Percentiles rank a stretch among this genome's conserved stretches.
Conservation (phyloP, 2,797 vertebrate species). For the Bovichtus diacanthus region DNA sequence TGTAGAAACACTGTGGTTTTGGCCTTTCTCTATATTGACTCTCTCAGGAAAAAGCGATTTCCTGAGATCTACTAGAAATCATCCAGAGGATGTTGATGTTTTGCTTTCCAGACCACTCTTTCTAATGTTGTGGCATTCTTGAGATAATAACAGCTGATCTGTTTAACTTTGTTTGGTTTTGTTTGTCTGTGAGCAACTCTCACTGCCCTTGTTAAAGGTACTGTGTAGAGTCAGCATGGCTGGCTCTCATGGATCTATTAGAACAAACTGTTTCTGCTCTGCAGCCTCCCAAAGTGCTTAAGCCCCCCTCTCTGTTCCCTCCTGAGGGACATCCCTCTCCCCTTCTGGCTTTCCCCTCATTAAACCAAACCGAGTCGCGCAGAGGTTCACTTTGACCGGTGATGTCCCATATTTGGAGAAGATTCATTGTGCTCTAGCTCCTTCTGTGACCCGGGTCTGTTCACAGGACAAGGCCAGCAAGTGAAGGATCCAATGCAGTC, state of each 20-base stretch:
- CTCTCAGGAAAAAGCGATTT: conserved; percentile 73
- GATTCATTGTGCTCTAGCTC: conserved; percentile 22
- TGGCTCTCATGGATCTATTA: conserved; percentile 21
- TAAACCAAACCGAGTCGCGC: conserved; percentile 23
- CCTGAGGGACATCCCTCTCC: conserved; percentile 30
- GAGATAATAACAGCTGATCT: conserved; percentile 64
- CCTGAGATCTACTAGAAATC: conserved; percentile 66
- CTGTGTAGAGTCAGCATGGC: conserved; percentile 30
- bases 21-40: conserved; percentile 32
- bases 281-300: conserved; percentile 23
- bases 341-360: conserved; percentile 31
- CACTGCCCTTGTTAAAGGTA: conserved; percentile 7
- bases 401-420: conserved; percentile 48
- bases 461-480: conserved; percentile 13
- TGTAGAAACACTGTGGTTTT: conserved; percentile 28
- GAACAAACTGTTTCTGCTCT: conserved; percentile 43
- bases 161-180: conserved; percentile 40
- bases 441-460: conserved; percentile 23
- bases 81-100: conserved; percentile 80
- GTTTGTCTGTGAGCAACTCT: conserved; percentile 16
- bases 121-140: conserved; percentile 57
- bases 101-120: conserved; percentile 60
- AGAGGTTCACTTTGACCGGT: conserved; percentile 18
- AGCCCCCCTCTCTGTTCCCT: conserved; percentile 10
- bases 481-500: neutral